Evolutionary conservation across 2,113 vertebrate genomes (phyloP).

Genomic region (Otus sunia): DNA sequence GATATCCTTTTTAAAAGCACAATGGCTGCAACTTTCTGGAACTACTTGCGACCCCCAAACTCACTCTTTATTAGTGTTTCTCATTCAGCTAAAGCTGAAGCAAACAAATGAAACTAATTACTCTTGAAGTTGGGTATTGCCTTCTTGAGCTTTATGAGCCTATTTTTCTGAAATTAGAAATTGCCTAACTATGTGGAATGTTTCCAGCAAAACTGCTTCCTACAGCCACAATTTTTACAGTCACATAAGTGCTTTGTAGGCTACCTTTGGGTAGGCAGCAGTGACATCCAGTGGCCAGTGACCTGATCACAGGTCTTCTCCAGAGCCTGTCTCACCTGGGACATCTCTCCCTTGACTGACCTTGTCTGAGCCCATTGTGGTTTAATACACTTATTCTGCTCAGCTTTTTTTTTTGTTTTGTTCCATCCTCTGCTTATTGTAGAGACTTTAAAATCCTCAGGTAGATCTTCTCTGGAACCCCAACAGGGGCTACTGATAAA

Average conservation of each 20-base stretch:
- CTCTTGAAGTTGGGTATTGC: constrained; percentile 77
- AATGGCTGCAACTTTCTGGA: constrained; percentile 63
- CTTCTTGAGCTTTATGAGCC: constrained; percentile 79
- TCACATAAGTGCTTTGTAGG: constrained; percentile 72
- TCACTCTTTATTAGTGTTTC: constrained; percentile 69
- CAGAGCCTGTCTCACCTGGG: neutral
- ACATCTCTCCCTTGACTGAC: neutral
- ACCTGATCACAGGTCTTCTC: constrained; percentile 70
- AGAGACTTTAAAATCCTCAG: neutral
- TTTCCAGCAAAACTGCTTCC: constrained; percentile 75
- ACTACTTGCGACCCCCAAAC: constrained; percentile 50
- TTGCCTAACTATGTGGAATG: constrained; percentile 74
- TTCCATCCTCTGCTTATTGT: neutral
- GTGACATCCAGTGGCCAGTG: constrained; percentile 77
- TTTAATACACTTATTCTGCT: neutral
- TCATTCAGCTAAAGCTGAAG: constrained; percentile 71
- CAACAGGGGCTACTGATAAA: neutral
- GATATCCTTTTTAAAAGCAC: constrained; percentile 50
- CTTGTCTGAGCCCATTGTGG: neutral
- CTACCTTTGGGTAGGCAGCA: constrained; percentile 73
- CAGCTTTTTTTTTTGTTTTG: neutral
- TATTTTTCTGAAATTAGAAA: constrained; percentile 82
- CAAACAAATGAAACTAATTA: constrained; percentile 82
- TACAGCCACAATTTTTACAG: constrained; percentile 77
- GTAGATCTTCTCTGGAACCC: neutral